Evolutionary conservation across 1,140 invertebrate genomes (phyloP), one percentile per base, ranked within the genome.

Genomic region (Charaxes varanes): DNA sequence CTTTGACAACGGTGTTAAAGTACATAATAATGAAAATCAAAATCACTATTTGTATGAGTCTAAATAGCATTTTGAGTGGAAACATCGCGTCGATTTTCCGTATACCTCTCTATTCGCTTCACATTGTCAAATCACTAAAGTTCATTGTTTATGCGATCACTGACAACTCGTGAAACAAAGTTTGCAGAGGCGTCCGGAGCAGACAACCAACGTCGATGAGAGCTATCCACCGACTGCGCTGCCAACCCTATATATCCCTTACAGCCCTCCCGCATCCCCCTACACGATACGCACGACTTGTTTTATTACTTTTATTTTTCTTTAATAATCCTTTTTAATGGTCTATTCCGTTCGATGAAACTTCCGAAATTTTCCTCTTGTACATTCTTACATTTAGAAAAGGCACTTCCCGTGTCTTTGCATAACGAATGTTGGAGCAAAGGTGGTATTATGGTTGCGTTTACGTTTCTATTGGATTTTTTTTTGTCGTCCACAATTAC

Each of bases 271-370:
- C 47, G 27, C n/a, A n/a, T 49, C 55, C 51, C 56, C 41, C 55
- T 60, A 65, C 59, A 65, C 56, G 65, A 66, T 65, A 72, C 62
- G 70, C 68, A 72, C 66, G 65, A 60, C 62, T 73, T 68, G 50
- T 64, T 73, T 74, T 72, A 77, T 72, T 70, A 66, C 65, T 70
- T 70, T 70, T 77, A 77, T 77, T 74, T 77, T 77, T 73, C 69
- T 77, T 77, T 71, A 77, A 77, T 77, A 77, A 73, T 77, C 62
- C 62, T 67, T 59, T 67, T 65, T 77, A 71, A 73, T 73, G 69
- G 69, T 69, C 67, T 69, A 69, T 77, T 71, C 59, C 59, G 21
- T 37, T 42, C 15, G 21, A 17, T 42, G 22, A 33, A 32, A 32
- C 31, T 42, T 33, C 58, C 18, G 1, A 19, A 19, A 19, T 19